phyloP scores from a whole-genome alignment of 2,113 vertebrate genomes.

The Ceyx melanurus region DNA sequence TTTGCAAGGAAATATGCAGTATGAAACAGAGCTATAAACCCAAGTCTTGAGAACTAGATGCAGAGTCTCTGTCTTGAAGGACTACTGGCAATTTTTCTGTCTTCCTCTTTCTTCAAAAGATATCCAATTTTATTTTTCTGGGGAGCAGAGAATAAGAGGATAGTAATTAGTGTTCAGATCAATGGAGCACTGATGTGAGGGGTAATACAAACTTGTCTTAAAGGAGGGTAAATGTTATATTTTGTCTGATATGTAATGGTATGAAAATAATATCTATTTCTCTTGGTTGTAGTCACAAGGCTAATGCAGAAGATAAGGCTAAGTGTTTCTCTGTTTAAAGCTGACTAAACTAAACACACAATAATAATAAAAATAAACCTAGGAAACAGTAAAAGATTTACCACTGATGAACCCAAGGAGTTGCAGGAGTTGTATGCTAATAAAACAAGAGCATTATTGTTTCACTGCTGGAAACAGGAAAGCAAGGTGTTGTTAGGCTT shows the following conservation, averaged over 20 bases:
- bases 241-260: not conserved
- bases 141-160: not conserved
- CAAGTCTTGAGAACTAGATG: not conserved
- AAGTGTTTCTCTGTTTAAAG: not conserved
- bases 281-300: constrained; percentile 18
- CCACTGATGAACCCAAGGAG: not conserved
- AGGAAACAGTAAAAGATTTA: not conserved
- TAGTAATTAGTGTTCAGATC: not conserved
- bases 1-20: not conserved
- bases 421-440: not conserved
- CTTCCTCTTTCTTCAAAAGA: not conserved
- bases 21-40: not conserved
- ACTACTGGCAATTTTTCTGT: not conserved
- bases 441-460: not conserved
- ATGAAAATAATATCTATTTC: not conserved
- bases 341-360: not conserved
- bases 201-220: not conserved
- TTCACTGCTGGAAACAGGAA: not conserved
- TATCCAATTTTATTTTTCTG: not conserved
- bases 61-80: not conserved
- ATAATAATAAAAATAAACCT: not conserved
- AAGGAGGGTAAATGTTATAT: constrained; percentile 18
- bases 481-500: not conserved
- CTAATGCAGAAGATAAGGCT: not conserved
- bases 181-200: not conserved